Conservation (phyloP, 2,113 vertebrate genomes). For the Origma solitaria region DNA sequence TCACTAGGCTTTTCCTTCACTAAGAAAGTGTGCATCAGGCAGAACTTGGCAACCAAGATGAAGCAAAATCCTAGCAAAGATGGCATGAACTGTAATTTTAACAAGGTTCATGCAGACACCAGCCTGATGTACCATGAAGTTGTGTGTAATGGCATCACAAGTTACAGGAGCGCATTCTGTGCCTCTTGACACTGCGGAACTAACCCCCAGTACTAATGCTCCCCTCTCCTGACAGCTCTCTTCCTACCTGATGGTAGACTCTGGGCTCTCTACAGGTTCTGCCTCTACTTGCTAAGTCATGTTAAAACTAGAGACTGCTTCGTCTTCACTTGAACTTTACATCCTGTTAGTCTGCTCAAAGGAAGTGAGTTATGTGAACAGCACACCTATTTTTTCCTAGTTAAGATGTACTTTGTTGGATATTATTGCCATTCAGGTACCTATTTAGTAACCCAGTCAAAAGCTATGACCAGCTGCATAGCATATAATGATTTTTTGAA, state of each 20-base stretch:
- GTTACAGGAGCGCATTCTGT: neutral
- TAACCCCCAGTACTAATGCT: neutral
- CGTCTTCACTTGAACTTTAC: conserved; percentile 14
- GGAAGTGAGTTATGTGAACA: conserved; percentile 10
- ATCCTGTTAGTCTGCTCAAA: conserved; percentile 24
- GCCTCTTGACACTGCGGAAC: neutral
- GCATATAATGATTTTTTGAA: neutral
- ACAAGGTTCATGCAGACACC: neutral
- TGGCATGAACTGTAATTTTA: neutral
- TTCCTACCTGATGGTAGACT: neutral
- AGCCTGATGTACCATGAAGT: neutral
- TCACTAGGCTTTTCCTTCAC: neutral
- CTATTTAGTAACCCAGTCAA: neutral
- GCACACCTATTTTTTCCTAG: neutral
- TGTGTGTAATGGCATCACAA: neutral
- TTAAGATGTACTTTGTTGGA: neutral
- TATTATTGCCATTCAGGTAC: neutral
- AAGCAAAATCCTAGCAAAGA: neutral
- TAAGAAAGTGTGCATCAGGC: neutral
- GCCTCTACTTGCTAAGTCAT: neutral
- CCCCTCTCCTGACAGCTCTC: neutral
- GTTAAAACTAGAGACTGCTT: neutral
- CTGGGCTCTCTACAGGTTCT: neutral
- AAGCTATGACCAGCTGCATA: neutral
- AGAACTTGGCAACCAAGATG: neutral